phyloP scores from a whole-genome alignment of 2,113 vertebrate species.

The Cairina moschata region DNA sequence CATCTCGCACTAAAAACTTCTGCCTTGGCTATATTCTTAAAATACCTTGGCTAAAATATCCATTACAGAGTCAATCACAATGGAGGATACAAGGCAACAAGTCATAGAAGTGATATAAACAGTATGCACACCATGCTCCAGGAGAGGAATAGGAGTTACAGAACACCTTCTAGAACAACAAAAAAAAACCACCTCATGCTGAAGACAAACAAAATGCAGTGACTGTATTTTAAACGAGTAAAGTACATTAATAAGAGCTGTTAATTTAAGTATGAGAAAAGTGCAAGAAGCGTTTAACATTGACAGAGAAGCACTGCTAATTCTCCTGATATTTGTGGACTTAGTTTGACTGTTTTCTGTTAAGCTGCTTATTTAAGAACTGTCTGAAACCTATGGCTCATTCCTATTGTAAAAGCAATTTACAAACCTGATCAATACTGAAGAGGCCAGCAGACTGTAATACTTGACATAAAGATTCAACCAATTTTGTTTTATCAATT shows the following conservation, averaged over 20 bases:
- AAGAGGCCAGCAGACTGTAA: conserved; percentile 96
- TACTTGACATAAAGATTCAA: conserved; percentile 94
- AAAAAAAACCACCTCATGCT: background rate
- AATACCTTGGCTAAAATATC: background rate
- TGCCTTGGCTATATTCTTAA: background rate
- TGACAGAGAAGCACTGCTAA: background rate
- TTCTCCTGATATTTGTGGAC: background rate
- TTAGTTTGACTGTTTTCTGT: background rate
- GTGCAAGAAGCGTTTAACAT: background rate
- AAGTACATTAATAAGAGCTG: background rate
- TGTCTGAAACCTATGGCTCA: background rate
- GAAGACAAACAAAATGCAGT: background rate
- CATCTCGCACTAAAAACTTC: background rate
- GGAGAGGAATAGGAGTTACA: background rate
- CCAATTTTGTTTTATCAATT: conserved; percentile 95
- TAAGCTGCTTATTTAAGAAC: background rate
- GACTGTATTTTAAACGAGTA: background rate
- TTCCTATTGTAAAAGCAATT: background rate
- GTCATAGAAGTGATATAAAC: background rate
- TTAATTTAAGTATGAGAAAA: background rate
- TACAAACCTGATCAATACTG: conserved; percentile 91
- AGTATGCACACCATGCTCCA: background rate
- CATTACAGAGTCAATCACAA: background rate
- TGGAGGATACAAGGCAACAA: background rate
- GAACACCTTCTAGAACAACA: background rate